Evolutionary conservation across 2,888 invertebrate genomes (phyloP).

Genomic region (Calliphora vomitoria): DNA sequence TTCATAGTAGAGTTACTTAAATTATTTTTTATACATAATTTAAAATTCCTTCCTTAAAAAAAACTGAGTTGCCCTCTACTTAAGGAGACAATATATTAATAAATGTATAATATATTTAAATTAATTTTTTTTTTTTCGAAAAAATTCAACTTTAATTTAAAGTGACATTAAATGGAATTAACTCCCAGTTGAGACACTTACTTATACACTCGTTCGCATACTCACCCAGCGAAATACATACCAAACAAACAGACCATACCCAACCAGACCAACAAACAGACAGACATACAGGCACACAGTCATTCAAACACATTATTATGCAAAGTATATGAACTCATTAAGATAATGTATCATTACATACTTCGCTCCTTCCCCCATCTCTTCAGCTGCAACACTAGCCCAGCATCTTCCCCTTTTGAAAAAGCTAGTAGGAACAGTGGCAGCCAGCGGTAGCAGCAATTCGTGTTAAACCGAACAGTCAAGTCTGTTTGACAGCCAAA

Average conservation of each 20-base stretch:
- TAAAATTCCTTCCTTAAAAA: neutral
- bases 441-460: neutral
- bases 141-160: constrained; percentile 49
- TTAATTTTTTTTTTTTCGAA: neutral
- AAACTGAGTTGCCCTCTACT: neutral
- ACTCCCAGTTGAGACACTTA: constrained; percentile 44
- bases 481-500: neutral
- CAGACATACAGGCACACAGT: constrained; percentile 22
- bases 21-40: neutral
- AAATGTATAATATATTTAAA: neutral
- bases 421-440: neutral
- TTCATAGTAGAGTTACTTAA: no score
- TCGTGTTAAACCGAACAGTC: constrained; percentile 4
- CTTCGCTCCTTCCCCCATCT: neutral
- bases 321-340: constrained; percentile 69
- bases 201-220: neutral
- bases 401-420: neutral
- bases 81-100: neutral
- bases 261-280: constrained; percentile 5
- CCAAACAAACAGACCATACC: neutral
- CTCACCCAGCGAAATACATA: neutral
- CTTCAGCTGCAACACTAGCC: neutral
- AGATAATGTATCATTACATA: constrained; percentile 67
- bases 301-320: constrained; percentile 48
- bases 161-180: constrained; percentile 68